A percentile compares a stretch with the other conserved stretches of the same genome.
phyloP scores from a whole-genome alignment of 2,888 invertebrate species.

The Chloromyia formosa region DNA sequence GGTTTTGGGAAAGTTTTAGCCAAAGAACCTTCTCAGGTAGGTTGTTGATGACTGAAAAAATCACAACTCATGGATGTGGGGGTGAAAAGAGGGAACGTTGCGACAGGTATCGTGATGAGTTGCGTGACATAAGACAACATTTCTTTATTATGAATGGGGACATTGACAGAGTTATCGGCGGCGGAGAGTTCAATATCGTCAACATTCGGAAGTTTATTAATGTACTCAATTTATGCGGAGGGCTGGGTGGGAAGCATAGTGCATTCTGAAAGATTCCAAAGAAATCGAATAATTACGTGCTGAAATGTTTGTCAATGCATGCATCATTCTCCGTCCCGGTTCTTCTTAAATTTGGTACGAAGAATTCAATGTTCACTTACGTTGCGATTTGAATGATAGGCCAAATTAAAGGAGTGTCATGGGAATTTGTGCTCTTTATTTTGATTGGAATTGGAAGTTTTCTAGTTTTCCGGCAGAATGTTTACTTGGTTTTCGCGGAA shows the following conservation, averaged over 20 bases:
- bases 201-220: constrained; percentile 18
- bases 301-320: neutral
- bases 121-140: neutral
- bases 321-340: too few species aligned
- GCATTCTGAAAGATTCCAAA: constrained; percentile 14
- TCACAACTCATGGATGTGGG: neutral
- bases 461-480: too few species aligned
- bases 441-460: too few species aligned
- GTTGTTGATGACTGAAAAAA: neutral
- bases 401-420: too few species aligned
- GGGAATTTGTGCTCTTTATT: too few species aligned
- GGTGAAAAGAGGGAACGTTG: neutral
- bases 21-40: constrained; percentile 1
- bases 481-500: too few species aligned
- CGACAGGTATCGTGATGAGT: neutral
- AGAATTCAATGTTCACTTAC: too few species aligned
- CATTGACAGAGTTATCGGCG: constrained; percentile 30
- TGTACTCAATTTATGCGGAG: neutral
- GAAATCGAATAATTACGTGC: constrained; percentile 4
- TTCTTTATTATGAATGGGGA: constrained; percentile 33
- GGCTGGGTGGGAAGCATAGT: neutral
- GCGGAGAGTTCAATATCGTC: constrained; percentile 19
- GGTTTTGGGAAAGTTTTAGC: constrained; percentile 9
- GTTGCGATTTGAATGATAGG: too few species aligned
- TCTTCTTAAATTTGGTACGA: too few species aligned